A percentile compares a stretch with the other conserved stretches of the same genome.
These are phyloP conservation scores for Gryllus bimaculatus DNA, from an alignment of 1,140 invertebrate species.

Conservation along the genomic window DNA sequence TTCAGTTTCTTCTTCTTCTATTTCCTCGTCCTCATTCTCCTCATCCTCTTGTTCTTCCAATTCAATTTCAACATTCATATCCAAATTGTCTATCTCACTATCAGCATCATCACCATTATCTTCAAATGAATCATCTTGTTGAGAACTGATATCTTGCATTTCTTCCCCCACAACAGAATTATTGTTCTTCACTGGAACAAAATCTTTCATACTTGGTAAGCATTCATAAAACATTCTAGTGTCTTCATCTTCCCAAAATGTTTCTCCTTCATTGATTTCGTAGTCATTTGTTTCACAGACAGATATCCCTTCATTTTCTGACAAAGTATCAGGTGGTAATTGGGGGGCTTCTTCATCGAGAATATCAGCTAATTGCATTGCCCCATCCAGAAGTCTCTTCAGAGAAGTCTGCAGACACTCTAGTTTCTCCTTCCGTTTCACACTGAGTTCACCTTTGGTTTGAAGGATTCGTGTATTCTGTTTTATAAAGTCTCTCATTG, in stretches of 20 bases:
- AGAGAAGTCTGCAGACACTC: slow-evolving; percentile 62
- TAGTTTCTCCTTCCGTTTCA: slow-evolving; percentile 74
- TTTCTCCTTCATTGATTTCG: background rate
- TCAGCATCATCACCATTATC: slow-evolving; percentile 44
- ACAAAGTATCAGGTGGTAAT: background rate
- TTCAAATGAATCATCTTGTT: slow-evolving; percentile 66
- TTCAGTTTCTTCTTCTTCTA: slow-evolving; percentile 31
- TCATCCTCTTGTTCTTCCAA: slow-evolving; percentile 41
- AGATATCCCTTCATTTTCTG: background rate
- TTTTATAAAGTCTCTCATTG: slow-evolving; percentile 72
- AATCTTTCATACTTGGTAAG: slow-evolving; percentile 63
- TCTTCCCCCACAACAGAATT: background rate
- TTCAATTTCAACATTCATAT: slow-evolving; percentile 30
- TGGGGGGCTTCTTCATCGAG: slow-evolving; percentile 68
- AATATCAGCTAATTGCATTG: slow-evolving; percentile 74
- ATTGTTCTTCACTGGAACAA: background rate
- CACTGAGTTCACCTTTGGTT: slow-evolving; percentile 81
- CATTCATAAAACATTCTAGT: slow-evolving; percentile 88
- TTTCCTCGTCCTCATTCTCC: slow-evolving; percentile 54
- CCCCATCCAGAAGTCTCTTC: slow-evolving; percentile 63
- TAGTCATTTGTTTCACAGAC: background rate
- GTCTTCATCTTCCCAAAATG: slow-evolving; percentile 88
- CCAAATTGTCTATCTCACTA: background rate
- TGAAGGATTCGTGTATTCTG: slow-evolving; percentile 79
- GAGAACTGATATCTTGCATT: slow-evolving; percentile 36